Conservation (phyloP, 92 coral and sea anemone species). For the Phenganax stokvisi region DNA sequence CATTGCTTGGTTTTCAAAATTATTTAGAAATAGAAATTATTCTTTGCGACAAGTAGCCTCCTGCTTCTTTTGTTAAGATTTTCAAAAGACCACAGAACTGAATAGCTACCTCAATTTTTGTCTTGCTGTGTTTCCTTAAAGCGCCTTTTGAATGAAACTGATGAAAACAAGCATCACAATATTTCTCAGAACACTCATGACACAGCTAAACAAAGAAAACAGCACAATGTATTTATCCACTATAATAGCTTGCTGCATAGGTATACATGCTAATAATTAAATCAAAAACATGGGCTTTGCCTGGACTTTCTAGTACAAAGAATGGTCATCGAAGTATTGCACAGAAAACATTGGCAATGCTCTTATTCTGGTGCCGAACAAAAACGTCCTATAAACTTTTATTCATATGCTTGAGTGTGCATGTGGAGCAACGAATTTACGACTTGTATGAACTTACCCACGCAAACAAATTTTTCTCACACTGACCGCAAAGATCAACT, state of each 20-base stretch:
- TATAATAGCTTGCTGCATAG: not conserved
- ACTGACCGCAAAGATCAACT: conserved; percentile 70
- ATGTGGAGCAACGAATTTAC: not conserved
- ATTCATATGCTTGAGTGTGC: not conserved
- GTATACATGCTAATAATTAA: not conserved
- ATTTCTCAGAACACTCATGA: conserved; percentile 82
- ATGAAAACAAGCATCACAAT: conserved; percentile 87
- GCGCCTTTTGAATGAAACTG: conserved; percentile 91
- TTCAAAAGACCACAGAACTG: not conserved
- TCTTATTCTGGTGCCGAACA: too few relatives aligned
- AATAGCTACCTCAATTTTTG: conserved; percentile 53
- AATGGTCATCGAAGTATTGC: too few relatives aligned
- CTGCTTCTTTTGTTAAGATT: not conserved
- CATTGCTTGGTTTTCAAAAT: too few relatives aligned
- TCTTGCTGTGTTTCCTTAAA: conserved; percentile 64
- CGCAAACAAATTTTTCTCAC: conserved; percentile 66
- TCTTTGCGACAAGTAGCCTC: not conserved
- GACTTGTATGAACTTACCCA: conserved; percentile 53
- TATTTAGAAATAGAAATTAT: too few relatives aligned
- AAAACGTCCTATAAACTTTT: too few relatives aligned
- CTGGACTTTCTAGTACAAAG: too few relatives aligned
- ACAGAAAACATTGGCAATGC: too few relatives aligned
- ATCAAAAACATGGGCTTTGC: not conserved
- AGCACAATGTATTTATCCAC: not conserved
- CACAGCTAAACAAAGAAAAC: conserved; percentile 54